Base-by-base conservation (phyloP, 2,113 vertebrate species). In the Sialia sialis region DNA sequence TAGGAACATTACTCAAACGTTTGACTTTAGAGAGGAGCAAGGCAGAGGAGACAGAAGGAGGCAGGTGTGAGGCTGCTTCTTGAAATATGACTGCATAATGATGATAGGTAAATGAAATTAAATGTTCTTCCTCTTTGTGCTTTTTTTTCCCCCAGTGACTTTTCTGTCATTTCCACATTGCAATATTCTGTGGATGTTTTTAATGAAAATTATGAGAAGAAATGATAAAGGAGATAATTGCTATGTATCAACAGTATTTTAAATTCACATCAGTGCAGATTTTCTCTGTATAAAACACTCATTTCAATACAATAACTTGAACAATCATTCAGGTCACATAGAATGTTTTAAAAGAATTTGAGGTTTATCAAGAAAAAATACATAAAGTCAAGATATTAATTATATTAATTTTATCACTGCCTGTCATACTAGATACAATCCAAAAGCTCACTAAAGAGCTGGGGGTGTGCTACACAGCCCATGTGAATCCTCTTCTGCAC, bases 321-420 rank as follows among this genome's bases (percentile, higher is more conserved):
- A 25, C 14, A 91, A 80, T 79, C 44, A 83, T 84, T 34, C 22
- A 67, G n/a, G 66, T 84, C 64, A 74, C 30, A 52, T 46, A 90
- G 11, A 39, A 82, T 12, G 21, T 55, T 91, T 89, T 89, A 30
- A 51, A 96, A 94, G 23, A 89, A 52, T 81, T 30, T 63, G 29
- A 51, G 9, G 19, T 87, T 96, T 92, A 93, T 84, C n/a, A n/a
- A n/a, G n/a, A 27, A 8, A 93, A 51, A 52, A 52, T 23, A 89
- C 82, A 93, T n/a, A 81, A 6, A 22, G 11, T 48, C 41, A 68
- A 82, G 34, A 17, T 74, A 70, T 79, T 52, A 90, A 30, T 79
- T 46, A 74, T 77, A 94, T 58, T 75, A 93, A 79, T 93, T 89
- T 95, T 72, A 93, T 85, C 67, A 67, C 17, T 70, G 41, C 38